phyloP scores from a whole-genome alignment of 2,113 vertebrate species.

The Chitala chitala region DNA sequence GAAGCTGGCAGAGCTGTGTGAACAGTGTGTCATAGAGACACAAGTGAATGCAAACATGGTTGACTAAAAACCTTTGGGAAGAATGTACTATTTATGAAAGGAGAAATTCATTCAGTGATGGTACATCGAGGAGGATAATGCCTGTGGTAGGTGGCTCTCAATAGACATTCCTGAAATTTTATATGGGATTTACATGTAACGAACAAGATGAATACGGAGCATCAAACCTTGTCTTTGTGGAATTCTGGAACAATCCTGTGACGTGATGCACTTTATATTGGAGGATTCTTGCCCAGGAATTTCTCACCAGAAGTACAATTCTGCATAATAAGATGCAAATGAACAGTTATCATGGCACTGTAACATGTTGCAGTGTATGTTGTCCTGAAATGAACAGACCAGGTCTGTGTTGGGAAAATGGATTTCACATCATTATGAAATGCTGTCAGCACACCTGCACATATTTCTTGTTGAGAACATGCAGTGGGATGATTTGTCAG shows the following conservation, averaged over 20 bases:
- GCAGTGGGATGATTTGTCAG: conserved; percentile 8
- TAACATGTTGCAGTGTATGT: neutral
- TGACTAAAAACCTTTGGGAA: neutral
- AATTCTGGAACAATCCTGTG: conserved; percentile 2
- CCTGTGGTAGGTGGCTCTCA: neutral
- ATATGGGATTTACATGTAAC: neutral
- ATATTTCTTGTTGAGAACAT: neutral
- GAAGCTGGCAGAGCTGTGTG: no score
- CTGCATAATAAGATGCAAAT: conserved; percentile 21
- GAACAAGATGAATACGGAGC: neutral
- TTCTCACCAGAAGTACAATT: conserved; percentile 10
- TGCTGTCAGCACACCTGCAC: conserved; percentile 1
- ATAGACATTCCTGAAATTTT: neutral
- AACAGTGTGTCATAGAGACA: neutral
- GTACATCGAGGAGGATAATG: neutral
- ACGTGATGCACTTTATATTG: conserved; percentile 8
- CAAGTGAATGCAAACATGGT: neutral
- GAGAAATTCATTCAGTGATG: neutral
- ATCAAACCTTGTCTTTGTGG: neutral
- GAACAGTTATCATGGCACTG: conserved; percentile 16
- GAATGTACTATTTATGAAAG: neutral
- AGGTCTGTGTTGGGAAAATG: neutral
- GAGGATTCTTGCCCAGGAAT: conserved; percentile 15
- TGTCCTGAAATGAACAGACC: neutral
- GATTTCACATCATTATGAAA: conserved; percentile 14